phyloP scores from a whole-genome alignment of 2,113 vertebrate species.

The Nanorana parkeri region DNA sequence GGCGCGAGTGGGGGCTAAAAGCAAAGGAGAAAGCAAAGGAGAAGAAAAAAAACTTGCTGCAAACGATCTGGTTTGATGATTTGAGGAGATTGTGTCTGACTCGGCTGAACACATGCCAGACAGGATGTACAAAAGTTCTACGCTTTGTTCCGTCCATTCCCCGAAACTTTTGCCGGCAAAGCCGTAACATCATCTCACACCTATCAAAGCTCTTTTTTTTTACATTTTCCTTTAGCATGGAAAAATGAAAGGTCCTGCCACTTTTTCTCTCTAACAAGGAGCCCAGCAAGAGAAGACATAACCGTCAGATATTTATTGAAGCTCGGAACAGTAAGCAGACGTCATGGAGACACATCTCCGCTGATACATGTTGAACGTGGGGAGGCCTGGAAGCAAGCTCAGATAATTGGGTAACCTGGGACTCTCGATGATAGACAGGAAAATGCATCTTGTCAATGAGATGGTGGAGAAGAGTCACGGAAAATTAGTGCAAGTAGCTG shows the following conservation, averaged over 20 bases:
- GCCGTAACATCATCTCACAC: too few relatives aligned
- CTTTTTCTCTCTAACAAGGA: not conserved
- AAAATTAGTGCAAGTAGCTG: not conserved
- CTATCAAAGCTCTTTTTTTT: too few relatives aligned
- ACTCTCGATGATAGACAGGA: not conserved
- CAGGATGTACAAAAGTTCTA: too few relatives aligned
- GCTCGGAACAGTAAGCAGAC: not conserved
- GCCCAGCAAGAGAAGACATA: not conserved
- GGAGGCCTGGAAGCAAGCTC: constrained; percentile 5
- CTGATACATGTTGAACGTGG: constrained; percentile 13
- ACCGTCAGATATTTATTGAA: constrained; percentile 9
- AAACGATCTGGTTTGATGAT: too few relatives aligned
- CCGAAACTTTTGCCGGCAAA: too few relatives aligned
- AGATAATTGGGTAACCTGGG: constrained; percentile 40
- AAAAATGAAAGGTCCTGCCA: not conserved
- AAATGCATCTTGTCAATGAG: not conserved
- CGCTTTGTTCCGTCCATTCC: too few relatives aligned
- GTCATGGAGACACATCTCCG: constrained; percentile 14
- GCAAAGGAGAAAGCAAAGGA: too few relatives aligned
- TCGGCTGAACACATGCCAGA: too few relatives aligned
- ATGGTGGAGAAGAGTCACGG: not conserved
- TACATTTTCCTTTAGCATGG: not conserved
- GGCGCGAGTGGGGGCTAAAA: too few relatives aligned
- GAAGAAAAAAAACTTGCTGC: too few relatives aligned
- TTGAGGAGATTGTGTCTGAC: too few relatives aligned